A percentile compares a stretch with the other conserved stretches of the same genome.
phyloP scores from a whole-genome alignment of 2,113 vertebrate genomes.

The Poeciliopsis turrubarensis region DNA sequence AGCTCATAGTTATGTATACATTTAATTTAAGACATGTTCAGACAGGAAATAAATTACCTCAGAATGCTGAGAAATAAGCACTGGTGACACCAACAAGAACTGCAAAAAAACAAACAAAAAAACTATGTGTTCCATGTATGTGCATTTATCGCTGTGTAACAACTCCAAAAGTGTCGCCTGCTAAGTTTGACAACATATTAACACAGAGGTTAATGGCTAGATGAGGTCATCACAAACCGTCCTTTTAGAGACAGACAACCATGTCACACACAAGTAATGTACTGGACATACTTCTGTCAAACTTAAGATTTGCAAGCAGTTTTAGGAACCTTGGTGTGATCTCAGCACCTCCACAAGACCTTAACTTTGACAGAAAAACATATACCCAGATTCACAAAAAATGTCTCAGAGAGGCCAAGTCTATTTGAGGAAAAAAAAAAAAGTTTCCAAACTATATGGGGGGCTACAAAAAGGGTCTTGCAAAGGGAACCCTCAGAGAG shows the following conservation, averaged over 20 bases:
- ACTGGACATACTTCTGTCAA: conserved; percentile 42
- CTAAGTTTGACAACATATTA: conserved; percentile 12
- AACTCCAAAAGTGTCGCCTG: conserved; percentile 5
- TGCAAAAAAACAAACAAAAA: too few species aligned
- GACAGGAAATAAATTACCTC: not conserved
- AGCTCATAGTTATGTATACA: conserved; percentile 4
- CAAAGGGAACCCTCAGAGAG: conserved; percentile 63
- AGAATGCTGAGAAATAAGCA: not conserved
- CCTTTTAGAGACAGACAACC: conserved; percentile 57
- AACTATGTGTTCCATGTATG: not conserved
- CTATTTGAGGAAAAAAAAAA: conserved; percentile 59
- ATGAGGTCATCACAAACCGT: conserved; percentile 48
- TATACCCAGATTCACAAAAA: conserved; percentile 61
- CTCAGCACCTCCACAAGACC: conserved; percentile 33
- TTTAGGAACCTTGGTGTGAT: conserved; percentile 31
- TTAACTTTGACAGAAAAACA: conserved; percentile 59
- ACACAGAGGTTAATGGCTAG: conserved; percentile 43
- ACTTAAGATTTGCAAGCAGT: conserved; percentile 49
- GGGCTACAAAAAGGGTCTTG: conserved; percentile 42
- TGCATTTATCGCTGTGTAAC: not conserved
- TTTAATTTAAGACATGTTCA: conserved; percentile 22
- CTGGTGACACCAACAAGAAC: not conserved
- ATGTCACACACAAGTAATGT: conserved; percentile 58
- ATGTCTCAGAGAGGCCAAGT: conserved; percentile 60
- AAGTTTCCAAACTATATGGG: conserved; percentile 55